These are phyloP conservation scores for Drosophila flavopinicola DNA, from an alignment of 2,888 invertebrate species.

Conservation along the genomic window DNA sequence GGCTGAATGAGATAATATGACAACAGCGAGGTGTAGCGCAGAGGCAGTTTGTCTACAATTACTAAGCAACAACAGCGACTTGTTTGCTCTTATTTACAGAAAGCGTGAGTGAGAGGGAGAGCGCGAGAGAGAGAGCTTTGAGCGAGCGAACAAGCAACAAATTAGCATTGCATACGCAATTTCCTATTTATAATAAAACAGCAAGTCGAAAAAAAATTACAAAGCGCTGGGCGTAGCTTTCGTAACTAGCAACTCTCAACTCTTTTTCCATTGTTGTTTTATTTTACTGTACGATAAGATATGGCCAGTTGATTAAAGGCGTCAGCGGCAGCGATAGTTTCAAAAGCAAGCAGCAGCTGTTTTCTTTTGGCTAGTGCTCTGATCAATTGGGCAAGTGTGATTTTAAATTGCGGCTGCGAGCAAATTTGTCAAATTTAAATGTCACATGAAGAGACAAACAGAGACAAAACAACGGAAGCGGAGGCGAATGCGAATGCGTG, in stretches of 20 bases:
- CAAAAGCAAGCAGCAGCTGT: constrained; percentile 42
- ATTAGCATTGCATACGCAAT: constrained; percentile 82
- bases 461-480: constrained; percentile 56
- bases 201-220: constrained; percentile 24
- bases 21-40: constrained; percentile 46
- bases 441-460: constrained; percentile 53
- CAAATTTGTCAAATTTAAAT: constrained; percentile 60
- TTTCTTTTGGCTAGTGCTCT: constrained; percentile 11
- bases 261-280: constrained; percentile 21
- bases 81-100: constrained; percentile 51
- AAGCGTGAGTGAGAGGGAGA: constrained; percentile 13
- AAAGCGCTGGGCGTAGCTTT: constrained; percentile 50
- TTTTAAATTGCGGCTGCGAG: constrained; percentile 33
- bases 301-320: constrained; percentile 40
- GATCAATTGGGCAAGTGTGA: constrained; percentile 41
- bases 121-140: constrained; percentile 24
- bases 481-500: constrained; percentile 56
- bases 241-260: constrained; percentile 42
- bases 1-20: constrained; percentile 73
- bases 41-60: constrained; percentile 52
- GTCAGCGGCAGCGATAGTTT: constrained; percentile 9
- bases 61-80: constrained; percentile 78
- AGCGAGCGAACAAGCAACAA: constrained; percentile 49
- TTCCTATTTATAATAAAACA: constrained; percentile 80
- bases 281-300: constrained; percentile 43